Evolutionary conservation across 2,113 vertebrate species (phyloP).

Genomic region (Semnornis frantzii): DNA sequence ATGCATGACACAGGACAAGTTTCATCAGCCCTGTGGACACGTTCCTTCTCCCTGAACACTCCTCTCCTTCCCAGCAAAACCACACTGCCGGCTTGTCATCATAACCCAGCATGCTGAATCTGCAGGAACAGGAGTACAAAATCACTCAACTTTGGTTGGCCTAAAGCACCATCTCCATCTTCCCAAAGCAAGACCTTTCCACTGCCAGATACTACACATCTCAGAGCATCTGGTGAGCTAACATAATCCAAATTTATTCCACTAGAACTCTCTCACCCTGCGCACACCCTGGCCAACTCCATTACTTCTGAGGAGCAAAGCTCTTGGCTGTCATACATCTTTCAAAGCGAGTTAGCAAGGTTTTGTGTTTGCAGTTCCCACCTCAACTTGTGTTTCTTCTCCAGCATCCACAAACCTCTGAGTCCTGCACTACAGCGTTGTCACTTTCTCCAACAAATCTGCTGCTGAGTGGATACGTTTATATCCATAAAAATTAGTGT

Average conservation of each 20-base stretch:
- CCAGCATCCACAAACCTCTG: not conserved
- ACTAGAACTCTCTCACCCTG: not conserved
- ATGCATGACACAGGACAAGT: not conserved
- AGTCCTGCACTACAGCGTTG: not conserved
- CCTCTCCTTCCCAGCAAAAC: not conserved
- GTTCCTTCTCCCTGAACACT: not conserved
- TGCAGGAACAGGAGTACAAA: not conserved
- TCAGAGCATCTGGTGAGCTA: not conserved
- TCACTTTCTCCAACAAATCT: conserved; percentile 13
- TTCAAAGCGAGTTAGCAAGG: conserved; percentile 22
- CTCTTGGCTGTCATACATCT: conserved; percentile 40
- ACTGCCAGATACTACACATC: not conserved
- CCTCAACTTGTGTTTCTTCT: not conserved
- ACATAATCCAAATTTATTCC: not conserved
- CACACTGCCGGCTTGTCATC: not conserved
- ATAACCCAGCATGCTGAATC: fast-evolving
- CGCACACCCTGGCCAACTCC: not conserved
- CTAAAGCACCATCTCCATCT: not conserved
- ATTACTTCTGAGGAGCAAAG: not conserved
- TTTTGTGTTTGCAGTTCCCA: not conserved
- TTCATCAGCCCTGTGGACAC: not conserved
- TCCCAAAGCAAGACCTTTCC: not conserved
- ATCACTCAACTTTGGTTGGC: not conserved
- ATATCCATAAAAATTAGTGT: conserved; percentile 66
- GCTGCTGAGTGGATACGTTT: conserved; percentile 21